phyloP scores from a whole-genome alignment of 2,113 vertebrate species.

The Axis porcinus region DNA sequence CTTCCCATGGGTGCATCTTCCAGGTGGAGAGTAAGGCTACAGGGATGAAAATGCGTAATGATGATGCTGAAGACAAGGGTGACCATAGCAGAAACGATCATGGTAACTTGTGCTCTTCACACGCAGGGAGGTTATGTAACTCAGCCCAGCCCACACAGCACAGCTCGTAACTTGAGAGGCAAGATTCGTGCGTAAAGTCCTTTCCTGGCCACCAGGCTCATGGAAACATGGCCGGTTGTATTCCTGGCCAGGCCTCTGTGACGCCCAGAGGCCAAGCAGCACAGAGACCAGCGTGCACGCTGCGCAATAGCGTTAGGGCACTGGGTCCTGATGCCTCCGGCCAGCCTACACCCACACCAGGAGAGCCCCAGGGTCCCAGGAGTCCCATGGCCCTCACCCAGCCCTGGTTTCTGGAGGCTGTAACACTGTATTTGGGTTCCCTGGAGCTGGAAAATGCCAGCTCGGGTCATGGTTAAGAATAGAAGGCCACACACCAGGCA shows the following conservation, averaged over 20 bases:
- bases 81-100: too few species aligned
- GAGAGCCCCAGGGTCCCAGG: not conserved
- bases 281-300: not conserved
- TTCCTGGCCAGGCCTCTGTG: not conserved
- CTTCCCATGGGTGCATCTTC: not conserved
- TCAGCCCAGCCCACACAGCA: not conserved
- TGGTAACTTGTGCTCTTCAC: not conserved
- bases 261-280: not conserved
- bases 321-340: not conserved
- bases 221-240: too few species aligned
- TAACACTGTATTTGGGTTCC: conserved; percentile 53
- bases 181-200: not conserved
- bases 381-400: not conserved
- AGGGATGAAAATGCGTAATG: not conserved
- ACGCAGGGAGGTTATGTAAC: not conserved
- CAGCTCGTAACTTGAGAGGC: not conserved
- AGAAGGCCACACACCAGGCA: conserved; percentile 75
- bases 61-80: not conserved
- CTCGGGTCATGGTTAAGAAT: conserved; percentile 72
- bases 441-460: conserved; percentile 55
- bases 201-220: not conserved
- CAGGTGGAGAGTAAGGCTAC: not conserved
- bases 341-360: too few species aligned
- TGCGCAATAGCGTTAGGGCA: not conserved
- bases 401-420: conserved; percentile 40